Conservation (phyloP, 1,140 invertebrate species). For the Cecropterus lyciades region DNA sequence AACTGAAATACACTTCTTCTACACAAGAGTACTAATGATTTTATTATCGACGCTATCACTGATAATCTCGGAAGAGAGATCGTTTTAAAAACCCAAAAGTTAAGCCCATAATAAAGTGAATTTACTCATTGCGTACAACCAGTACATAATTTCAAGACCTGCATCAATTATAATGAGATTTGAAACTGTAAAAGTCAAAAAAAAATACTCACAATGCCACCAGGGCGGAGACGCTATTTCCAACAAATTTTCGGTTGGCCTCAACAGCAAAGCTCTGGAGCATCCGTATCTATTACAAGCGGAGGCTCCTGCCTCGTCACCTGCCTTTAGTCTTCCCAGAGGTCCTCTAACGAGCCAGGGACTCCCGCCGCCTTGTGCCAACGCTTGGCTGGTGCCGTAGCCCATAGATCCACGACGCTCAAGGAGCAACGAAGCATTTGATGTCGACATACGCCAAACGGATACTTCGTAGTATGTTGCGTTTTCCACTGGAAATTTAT, state of each 20-base stretch:
- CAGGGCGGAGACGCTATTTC: slow-evolving; percentile 63
- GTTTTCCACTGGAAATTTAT: slow-evolving; percentile 71
- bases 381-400: slow-evolving; percentile 60
- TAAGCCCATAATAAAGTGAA: too few relatives aligned
- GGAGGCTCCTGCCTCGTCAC: slow-evolving; percentile 69
- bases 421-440: slow-evolving; percentile 65
- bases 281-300: slow-evolving; percentile 76
- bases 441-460: slow-evolving; percentile 71
- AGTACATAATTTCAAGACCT: too few relatives aligned
- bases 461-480: slow-evolving; percentile 77
- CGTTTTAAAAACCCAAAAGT: too few relatives aligned
- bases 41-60: too few relatives aligned
- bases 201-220: slow-evolving; percentile 69
- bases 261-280: slow-evolving; percentile 58
- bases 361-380: slow-evolving; percentile 51
- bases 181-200: background rate
- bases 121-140: too few relatives aligned
- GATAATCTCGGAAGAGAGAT: too few relatives aligned
- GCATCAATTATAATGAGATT: too few relatives aligned
- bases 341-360: slow-evolving; percentile 61
- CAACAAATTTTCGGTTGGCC: slow-evolving; percentile 67
- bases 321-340: slow-evolving; percentile 54
- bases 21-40: too few relatives aligned
- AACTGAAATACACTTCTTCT: slow-evolving; percentile 51
- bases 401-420: slow-evolving; percentile 66